phyloP scores from a whole-genome alignment of 2,888 invertebrate species.

The Cataglyphis livida region DNA sequence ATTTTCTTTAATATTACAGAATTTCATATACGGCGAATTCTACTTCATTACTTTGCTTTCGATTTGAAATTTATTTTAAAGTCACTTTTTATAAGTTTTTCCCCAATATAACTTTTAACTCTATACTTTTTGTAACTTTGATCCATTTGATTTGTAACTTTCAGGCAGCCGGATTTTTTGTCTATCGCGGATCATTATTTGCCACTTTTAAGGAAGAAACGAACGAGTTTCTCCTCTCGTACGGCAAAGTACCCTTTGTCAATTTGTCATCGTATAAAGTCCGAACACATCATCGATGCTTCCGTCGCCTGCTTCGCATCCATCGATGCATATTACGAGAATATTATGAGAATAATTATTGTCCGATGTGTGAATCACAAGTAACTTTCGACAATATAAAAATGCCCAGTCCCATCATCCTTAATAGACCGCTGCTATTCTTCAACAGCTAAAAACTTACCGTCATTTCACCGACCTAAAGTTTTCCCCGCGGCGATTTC shows the following conservation, averaged over 20 bases:
- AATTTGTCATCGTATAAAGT: slow-evolving; percentile 60
- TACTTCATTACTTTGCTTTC: background rate
- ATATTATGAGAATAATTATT: slow-evolving; percentile 57
- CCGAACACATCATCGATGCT: slow-evolving; percentile 41
- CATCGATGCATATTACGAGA: slow-evolving; percentile 35
- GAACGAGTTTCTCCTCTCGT: slow-evolving; percentile 5
- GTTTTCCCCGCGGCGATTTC: slow-evolving; percentile 1
- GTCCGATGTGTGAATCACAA: slow-evolving; percentile 42
- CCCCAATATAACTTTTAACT: slow-evolving; percentile 1
- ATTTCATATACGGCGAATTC: background rate
- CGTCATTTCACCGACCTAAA: background rate
- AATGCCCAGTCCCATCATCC: slow-evolving; percentile 24
- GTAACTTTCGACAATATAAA: slow-evolving; percentile 41
- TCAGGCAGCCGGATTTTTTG: background rate
- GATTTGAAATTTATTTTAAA: background rate
- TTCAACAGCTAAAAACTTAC: slow-evolving; percentile 34
- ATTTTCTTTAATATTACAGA: background rate
- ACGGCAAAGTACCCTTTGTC: slow-evolving; percentile 49
- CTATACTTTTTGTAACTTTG: slow-evolving; percentile 10
- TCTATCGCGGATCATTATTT: background rate
- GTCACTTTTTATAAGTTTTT: slow-evolving; percentile 6
- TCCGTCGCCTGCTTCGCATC: background rate
- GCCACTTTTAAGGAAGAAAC: slow-evolving; percentile 28
- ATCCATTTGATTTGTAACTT: slow-evolving; percentile 23
- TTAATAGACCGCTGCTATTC: slow-evolving; percentile 30